Base-by-base conservation (phyloP, 2,797 vertebrate genomes). In the Argentina silus region DNA sequence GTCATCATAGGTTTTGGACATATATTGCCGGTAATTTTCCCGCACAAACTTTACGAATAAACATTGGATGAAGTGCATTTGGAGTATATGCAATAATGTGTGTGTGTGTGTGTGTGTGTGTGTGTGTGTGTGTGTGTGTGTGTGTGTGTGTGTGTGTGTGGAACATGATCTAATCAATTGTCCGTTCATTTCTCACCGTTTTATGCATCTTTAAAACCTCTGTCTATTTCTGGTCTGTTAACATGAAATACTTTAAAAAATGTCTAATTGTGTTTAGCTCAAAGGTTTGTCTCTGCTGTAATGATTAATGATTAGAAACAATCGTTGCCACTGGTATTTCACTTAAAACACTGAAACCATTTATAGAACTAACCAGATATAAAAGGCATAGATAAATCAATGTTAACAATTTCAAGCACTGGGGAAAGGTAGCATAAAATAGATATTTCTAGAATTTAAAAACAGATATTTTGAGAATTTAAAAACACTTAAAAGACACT, bases 111-210 rank as follows among this genome's bases (percentile, higher is more conserved):
- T 63, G 73, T 56, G 60, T 76, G 65, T 70, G 68, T 63, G 74
- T 64, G 36, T 65, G 53, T 70, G 72, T 69, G 65, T 36, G 65
- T 74, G 62, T 80, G 55, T 75, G 47, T 51, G 23, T 76, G 44
- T 48, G 3, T 56, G 42, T 27, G 45, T 65, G 48, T 60, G 50
- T 57, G 17, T 57, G 17, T 57, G 36, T 66, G 50, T 44, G 68
- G 21, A 27, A 36, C 27, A 9, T 7, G 51, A 15, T 14, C 51
- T 7, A 53, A 53, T 53, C 14, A 53, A 36, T 36, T 36, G 27
- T 36, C 27, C 27, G 27, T 36, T 36, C 1, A 36, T 2, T 36
- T 36, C 27, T 36, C 27, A 36, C 27, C 4, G 27, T 36, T 2
- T 12, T 23, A 21, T 11, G 9, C 21, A 11, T 27, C 5, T 21